Percentiles rank a stretch among this genome's conserved stretches.
Conservation (phyloP, 2,888 invertebrate genomes). For the Rotaria macrura region DNA sequence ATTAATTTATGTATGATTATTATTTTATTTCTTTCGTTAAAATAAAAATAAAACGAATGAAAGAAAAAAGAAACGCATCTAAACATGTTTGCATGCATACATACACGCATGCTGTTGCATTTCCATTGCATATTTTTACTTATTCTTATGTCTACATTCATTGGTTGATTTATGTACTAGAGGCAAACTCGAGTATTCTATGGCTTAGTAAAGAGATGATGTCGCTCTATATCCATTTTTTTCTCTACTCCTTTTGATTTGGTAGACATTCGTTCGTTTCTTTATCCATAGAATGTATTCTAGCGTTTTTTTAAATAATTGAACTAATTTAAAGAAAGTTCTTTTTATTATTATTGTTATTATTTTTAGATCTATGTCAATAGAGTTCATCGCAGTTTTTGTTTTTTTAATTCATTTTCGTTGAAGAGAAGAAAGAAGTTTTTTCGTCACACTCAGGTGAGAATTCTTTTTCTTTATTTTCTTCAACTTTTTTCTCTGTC, state of each 20-base stretch:
- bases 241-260: neutral
- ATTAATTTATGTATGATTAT: neutral
- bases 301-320: too few species aligned
- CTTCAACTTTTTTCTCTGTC: neutral
- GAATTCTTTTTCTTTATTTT: neutral
- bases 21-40: neutral
- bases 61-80: too few species aligned
- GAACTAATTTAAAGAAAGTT: neutral
- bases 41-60: neutral
- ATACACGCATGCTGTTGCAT: too few species aligned
- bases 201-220: neutral
- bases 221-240: neutral
- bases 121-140: too few species aligned
- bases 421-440: too few species aligned
- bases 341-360: neutral
- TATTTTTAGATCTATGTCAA: neutral
- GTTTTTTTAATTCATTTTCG: neutral
- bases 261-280: neutral
- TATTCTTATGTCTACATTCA: neutral
- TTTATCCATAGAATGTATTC: neutral
- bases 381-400: neutral
- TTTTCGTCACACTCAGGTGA: neutral
- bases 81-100: too few species aligned
- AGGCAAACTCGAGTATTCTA: neutral
- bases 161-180: neutral